Evolutionary conservation across 2,113 vertebrate species (phyloP).

Genomic region (rat (Rattus norvegicus)): GRCr8 NC_086031.1:101733501-101734000

Average conservation of each 20-base stretch:
- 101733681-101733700: neutral
- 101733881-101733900: neutral
- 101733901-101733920: neutral
- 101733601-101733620: neutral
- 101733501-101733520: neutral
- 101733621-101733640: constrained; percentile 8
- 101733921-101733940: neutral
- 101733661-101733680: rapidly evolving
- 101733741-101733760: neutral
- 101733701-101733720: neutral
- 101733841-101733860: neutral
- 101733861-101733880: neutral
- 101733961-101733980: neutral
- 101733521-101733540: neutral
- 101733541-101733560: constrained; percentile 8
- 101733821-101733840: neutral
- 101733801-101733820: neutral
- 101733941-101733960: neutral
- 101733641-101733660: constrained; percentile 15
- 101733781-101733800: neutral
- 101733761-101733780: neutral
- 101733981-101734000: neutral
- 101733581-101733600: neutral
- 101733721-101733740: neutral
- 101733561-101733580: neutral